These are phyloP conservation scores for Solenopsis invicta DNA, from an alignment of 1,140 invertebrate species.

Conservation along the genomic window DNA sequence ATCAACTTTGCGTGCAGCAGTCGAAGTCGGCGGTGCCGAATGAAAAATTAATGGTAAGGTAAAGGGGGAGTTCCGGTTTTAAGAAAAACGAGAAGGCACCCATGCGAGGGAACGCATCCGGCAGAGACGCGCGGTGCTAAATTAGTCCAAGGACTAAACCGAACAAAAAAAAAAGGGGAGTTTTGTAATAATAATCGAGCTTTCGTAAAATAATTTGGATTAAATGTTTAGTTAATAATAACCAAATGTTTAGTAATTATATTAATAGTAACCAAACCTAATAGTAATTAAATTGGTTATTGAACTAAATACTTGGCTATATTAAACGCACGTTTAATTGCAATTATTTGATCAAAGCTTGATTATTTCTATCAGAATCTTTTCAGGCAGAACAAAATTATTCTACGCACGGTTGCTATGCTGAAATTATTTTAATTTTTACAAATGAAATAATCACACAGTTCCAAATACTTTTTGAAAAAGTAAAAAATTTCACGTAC, in stretches of 20 bases:
- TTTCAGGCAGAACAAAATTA: neutral
- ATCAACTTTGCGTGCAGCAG: slow-evolving; percentile 7
- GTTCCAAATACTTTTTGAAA: neutral
- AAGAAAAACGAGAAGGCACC: slow-evolving; percentile 17
- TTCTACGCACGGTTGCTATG: neutral
- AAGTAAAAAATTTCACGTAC: neutral
- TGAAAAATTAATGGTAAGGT: slow-evolving; percentile 22
- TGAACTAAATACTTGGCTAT: too few relatives aligned
- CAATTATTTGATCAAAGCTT: too few relatives aligned
- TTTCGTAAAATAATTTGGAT: too few relatives aligned
- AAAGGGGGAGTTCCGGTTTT: slow-evolving; percentile 19
- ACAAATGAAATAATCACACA: neutral
- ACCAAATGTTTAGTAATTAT: too few relatives aligned
- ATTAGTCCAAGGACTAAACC: neutral
- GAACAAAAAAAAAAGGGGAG: too few relatives aligned
- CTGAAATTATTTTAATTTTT: neutral
- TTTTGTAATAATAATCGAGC: too few relatives aligned
- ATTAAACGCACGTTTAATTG: too few relatives aligned
- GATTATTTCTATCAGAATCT: too few relatives aligned
- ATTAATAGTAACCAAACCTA: too few relatives aligned
- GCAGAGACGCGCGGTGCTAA: neutral
- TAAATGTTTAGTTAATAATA: too few relatives aligned
- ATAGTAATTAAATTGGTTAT: too few relatives aligned
- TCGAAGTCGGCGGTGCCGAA: slow-evolving; percentile 5
- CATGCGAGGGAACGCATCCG: slow-evolving; percentile 29